A percentile compares a stretch with the other conserved stretches of the same genome.
Conservation (phyloP, 2,888 invertebrate genomes). For the Eremobia ochroleuca region DNA sequence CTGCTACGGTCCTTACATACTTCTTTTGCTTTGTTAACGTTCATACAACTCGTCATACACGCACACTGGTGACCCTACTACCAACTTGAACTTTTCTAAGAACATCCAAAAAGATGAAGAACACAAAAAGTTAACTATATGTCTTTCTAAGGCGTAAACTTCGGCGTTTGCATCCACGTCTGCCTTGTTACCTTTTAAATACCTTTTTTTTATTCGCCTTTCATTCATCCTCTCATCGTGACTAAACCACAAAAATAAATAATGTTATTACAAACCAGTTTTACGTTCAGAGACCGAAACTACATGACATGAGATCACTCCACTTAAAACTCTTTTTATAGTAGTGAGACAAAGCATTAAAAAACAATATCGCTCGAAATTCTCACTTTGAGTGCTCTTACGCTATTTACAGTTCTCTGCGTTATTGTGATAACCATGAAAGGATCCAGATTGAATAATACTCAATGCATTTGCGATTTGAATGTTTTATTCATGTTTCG, state of each 20-base stretch:
- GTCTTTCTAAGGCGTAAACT: background rate
- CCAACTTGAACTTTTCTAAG: background rate
- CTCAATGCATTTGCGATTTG: slow-evolving; percentile 43
- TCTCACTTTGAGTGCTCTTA: slow-evolving; percentile 34
- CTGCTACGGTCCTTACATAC: background rate
- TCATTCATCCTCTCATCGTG: background rate
- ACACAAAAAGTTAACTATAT: background rate
- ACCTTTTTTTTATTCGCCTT: background rate
- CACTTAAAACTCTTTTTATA: slow-evolving; percentile 16
- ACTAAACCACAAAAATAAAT: background rate
- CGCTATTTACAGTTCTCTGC: slow-evolving; percentile 42
- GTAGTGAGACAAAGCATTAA: slow-evolving; percentile 17
- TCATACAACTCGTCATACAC: background rate
- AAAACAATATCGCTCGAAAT: slow-evolving; percentile 32
- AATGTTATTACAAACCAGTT: slow-evolving; percentile 3
- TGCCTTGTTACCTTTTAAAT: background rate
- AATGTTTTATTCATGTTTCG: slow-evolving; percentile 56
- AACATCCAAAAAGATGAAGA: no score
- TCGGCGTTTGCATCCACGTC: background rate
- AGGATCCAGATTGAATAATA: slow-evolving; percentile 52
- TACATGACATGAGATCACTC: slow-evolving; percentile 15
- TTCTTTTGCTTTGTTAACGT: background rate
- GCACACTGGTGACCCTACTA: background rate
- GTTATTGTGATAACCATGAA: slow-evolving; percentile 51
- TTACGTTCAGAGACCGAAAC: slow-evolving; percentile 5